phyloP scores from a whole-genome alignment of 1,140 invertebrate genomes.

The Tetramorium parvispinum region DNA sequence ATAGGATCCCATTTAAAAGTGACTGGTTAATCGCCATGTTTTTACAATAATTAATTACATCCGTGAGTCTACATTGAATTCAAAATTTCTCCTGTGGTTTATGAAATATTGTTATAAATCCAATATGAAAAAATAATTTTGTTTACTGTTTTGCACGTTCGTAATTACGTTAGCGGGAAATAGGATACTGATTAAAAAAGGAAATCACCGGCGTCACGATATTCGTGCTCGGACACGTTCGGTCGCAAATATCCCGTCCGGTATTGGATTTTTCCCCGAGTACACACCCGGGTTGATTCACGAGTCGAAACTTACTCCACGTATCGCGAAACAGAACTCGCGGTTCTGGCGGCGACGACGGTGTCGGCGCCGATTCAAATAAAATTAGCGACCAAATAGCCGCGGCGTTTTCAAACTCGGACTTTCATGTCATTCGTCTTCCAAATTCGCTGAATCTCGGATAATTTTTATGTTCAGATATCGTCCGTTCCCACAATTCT shows the following conservation, averaged over 20 bases:
- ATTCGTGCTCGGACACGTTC: conserved; percentile 48
- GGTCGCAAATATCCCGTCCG: conserved; percentile 41
- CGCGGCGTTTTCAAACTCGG: conserved; percentile 6
- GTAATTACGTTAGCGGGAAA: conserved; percentile 56
- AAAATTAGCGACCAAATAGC: conserved; percentile 73
- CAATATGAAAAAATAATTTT: conserved; percentile 48
- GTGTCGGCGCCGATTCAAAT: conserved; percentile 51
- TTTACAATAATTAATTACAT: conserved; percentile 45
- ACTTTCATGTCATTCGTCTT: conserved; percentile 25
- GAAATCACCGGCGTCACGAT: conserved; percentile 48
- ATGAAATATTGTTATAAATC: conserved; percentile 42
- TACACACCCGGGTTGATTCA: conserved; percentile 52
- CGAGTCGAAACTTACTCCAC: conserved; percentile 45
- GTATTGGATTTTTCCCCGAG: conserved; percentile 50
- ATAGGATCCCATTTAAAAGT: conserved; percentile 35
- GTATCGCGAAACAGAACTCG: conserved; percentile 55
- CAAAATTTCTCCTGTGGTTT: conserved; percentile 37
- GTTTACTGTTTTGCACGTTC: conserved; percentile 45
- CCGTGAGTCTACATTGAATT: neutral
- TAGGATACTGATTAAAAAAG: conserved; percentile 59
- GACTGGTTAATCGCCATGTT: conserved; percentile 16
- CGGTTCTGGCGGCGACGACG: conserved; percentile 1
- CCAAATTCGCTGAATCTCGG: neutral
- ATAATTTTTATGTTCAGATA: neutral
- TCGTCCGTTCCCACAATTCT: neutral